A percentile compares a stretch with the other conserved stretches of the same genome.
These are phyloP conservation scores for Tetrax tetrax DNA, from an alignment of 2,113 vertebrate species.

Conservation along the genomic window DNA sequence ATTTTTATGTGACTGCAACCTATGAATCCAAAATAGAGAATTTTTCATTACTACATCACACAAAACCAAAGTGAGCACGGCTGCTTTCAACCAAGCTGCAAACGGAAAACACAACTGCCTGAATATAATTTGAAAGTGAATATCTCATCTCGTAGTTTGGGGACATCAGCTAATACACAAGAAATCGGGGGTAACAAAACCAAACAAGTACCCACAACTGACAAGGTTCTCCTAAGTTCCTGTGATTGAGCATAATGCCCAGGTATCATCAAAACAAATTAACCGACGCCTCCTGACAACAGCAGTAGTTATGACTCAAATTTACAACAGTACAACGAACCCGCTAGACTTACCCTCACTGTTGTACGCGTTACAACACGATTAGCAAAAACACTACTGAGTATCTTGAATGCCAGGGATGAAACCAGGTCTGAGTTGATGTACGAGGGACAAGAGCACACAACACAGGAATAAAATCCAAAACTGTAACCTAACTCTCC, in stretches of 20 bases:
- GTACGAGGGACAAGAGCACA: background rate
- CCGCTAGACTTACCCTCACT: background rate
- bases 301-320: background rate
- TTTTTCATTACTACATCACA: background rate
- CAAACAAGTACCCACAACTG: background rate
- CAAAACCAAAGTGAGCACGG: background rate
- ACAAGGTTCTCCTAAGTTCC: background rate
- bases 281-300: background rate
- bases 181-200: background rate
- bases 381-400: background rate
- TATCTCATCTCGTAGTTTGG: background rate
- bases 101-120: background rate
- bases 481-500: background rate
- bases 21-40: background rate
- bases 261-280: background rate
- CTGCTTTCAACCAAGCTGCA: background rate
- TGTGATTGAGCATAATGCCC: background rate
- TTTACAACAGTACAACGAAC: background rate
- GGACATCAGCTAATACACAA: background rate
- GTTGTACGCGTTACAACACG: background rate
- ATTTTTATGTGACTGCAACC: background rate
- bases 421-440: background rate
- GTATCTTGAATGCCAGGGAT: background rate
- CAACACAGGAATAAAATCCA: background rate
- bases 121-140: background rate